Percentiles rank a stretch among this genome's conserved stretches.
These are phyloP conservation scores for Emmelina monodactyla DNA, from an alignment of 2,888 invertebrate genomes.

Conservation along the genomic window DNA sequence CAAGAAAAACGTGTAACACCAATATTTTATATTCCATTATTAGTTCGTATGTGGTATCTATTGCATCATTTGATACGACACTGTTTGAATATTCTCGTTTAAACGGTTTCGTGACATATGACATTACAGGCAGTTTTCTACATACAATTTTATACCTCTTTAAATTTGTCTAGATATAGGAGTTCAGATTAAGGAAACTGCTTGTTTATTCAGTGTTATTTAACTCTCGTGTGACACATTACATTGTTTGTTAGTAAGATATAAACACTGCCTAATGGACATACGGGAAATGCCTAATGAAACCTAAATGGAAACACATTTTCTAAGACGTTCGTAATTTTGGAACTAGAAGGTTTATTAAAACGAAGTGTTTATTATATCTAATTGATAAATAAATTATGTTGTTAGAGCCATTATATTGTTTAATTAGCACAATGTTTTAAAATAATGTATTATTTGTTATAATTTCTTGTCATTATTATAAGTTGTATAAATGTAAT, in stretches of 20 bases:
- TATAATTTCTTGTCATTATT: constrained; percentile 62
- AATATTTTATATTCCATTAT: constrained; percentile 25
- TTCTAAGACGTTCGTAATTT: too few relatives aligned
- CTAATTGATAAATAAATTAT: too few relatives aligned
- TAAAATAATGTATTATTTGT: constrained; percentile 43
- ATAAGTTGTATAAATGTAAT: constrained; percentile 64
- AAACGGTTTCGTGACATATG: background rate
- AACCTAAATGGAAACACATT: too few relatives aligned
- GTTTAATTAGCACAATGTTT: constrained; percentile 59
- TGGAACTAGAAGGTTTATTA: too few relatives aligned
- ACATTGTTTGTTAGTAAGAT: too few relatives aligned
- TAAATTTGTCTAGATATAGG: too few relatives aligned
- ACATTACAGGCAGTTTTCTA: background rate
- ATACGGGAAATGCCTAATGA: too few relatives aligned
- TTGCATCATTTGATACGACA: background rate
- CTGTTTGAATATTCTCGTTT: background rate
- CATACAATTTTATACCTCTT: background rate
- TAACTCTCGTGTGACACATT: too few relatives aligned
- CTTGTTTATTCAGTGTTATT: too few relatives aligned
- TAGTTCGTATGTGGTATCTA: constrained; percentile 19
- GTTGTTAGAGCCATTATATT: constrained; percentile 29
- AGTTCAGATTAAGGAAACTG: too few relatives aligned
- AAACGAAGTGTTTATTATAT: too few relatives aligned
- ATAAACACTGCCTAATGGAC: too few relatives aligned
- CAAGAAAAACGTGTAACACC: constrained; percentile 29